A percentile compares a stretch with the other conserved stretches of the same genome.
phyloP scores from a whole-genome alignment of 2,797 vertebrate species.

The Neostethus bicornis region DNA sequence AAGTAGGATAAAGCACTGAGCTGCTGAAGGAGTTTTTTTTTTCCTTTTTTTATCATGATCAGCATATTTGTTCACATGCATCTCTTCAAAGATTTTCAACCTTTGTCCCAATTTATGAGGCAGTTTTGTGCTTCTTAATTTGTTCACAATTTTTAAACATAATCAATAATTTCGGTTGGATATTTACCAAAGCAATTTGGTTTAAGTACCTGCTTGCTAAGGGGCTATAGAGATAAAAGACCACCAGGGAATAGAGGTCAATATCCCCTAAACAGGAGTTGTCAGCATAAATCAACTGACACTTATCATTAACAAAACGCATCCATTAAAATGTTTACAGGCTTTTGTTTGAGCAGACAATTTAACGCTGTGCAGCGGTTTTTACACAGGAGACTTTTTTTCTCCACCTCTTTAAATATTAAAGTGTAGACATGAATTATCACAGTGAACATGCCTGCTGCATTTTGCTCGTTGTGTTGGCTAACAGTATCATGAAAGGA shows the following conservation, averaged over 20 bases:
- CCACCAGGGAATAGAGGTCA: slow-evolving; percentile 69
- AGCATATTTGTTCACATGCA: slow-evolving; percentile 2
- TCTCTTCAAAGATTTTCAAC: slow-evolving; percentile 1
- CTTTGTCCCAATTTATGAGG: slow-evolving; percentile 7
- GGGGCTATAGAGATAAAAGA: slow-evolving; percentile 40
- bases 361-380: slow-evolving; percentile 53
- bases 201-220: slow-evolving; percentile 61
- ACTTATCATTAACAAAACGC: slow-evolving; percentile 59
- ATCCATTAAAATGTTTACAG: slow-evolving; percentile 51
- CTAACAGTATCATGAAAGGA: slow-evolving; percentile 58
- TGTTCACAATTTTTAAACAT: slow-evolving; percentile 44
- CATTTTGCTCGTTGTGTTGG: slow-evolving; percentile 55
- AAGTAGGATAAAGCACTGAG: slow-evolving; percentile 14
- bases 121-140: slow-evolving; percentile 43
- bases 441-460: slow-evolving; percentile 30
- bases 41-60: slow-evolving; percentile 1
- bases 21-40: slow-evolving; percentile 17
- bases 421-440: slow-evolving; percentile 60
- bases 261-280: slow-evolving; percentile 57
- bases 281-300: slow-evolving; percentile 67
- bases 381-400: slow-evolving; percentile 49
- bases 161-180: slow-evolving; percentile 72
- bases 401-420: slow-evolving; percentile 69
- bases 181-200: slow-evolving; percentile 74
- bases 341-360: slow-evolving; percentile 40